A percentile compares a stretch with the other conserved stretches of the same genome.
Evolutionary conservation across 2,888 invertebrate species (phyloP).

Genomic region (Metopia argyrocephala): DNA sequence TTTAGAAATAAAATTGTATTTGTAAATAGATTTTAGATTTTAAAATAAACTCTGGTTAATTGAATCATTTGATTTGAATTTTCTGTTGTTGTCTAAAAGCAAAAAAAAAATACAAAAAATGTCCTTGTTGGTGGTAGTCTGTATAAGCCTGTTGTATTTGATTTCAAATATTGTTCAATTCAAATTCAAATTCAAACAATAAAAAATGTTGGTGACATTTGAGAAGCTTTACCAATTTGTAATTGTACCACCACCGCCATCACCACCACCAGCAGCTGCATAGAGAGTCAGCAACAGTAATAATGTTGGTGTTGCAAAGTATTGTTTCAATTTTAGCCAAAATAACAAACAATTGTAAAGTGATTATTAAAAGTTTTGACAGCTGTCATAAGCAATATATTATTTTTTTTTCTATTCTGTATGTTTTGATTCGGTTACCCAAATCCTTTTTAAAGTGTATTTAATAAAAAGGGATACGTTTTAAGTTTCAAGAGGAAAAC

Average conservation of each 20-base stretch:
- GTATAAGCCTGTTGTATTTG: no score
- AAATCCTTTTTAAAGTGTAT: conserved; percentile 16
- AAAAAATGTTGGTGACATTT: conserved; percentile 63
- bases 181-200: conserved; percentile 40
- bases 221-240: conserved; percentile 64
- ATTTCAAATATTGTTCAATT: no score
- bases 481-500: conserved; percentile 27
- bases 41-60: conserved; percentile 63
- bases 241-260: conserved; percentile 32
- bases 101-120: no score
- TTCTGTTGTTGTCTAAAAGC: no score
- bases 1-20: conserved; percentile 41
- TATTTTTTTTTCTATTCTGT: conserved; percentile 4
- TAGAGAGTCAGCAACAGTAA: conserved; percentile 10
- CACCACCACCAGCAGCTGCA: not conserved
- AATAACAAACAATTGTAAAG: conserved; percentile 55
- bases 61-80: conserved; percentile 59
- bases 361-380: conserved; percentile 65
- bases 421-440: not conserved
- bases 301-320: conserved; percentile 5
- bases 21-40: conserved; percentile 63
- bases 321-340: conserved; percentile 50
- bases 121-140: no score
- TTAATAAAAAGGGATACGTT: conserved; percentile 4
- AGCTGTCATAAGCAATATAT: conserved; percentile 65